Conservation (phyloP, 2,797 vertebrate genomes). For the Scolopax bukidnonensis region DNA sequence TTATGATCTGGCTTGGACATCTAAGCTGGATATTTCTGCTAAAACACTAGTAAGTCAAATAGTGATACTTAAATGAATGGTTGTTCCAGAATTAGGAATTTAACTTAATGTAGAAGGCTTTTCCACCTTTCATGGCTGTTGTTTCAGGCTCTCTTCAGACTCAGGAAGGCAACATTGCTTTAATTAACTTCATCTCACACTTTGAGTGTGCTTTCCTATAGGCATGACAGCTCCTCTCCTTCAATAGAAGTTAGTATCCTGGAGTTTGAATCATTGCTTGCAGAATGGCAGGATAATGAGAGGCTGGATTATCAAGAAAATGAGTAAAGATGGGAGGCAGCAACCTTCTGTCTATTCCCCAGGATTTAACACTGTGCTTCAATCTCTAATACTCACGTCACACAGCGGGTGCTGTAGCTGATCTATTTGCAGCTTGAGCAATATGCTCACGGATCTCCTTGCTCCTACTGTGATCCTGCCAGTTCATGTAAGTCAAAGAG, state of each 20-base stretch:
- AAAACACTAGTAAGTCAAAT: neutral
- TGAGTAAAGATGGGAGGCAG: neutral
- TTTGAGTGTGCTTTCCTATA: neutral
- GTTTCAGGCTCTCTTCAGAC: neutral
- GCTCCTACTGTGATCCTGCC: neutral
- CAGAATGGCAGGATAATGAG: neutral
- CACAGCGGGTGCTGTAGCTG: neutral
- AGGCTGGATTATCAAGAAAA: neutral
- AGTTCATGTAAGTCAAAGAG: neutral
- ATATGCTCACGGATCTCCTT: neutral
- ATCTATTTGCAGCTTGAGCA: neutral
- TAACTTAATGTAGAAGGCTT: neutral
- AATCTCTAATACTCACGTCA: accelerated
- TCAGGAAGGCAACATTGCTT: neutral
- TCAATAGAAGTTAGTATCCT: neutral
- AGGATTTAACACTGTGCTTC: neutral
- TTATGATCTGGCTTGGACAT: neutral
- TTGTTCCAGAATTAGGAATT: neutral
- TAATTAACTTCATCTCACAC: neutral
- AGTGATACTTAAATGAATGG: neutral
- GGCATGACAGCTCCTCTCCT: neutral
- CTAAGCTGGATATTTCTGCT: neutral
- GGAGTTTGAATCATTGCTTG: neutral
- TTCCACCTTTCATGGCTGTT: neutral
- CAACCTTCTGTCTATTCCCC: neutral